Base-by-base conservation (phyloP, 2,113 vertebrate species). In the Eudorcas thomsonii region DNA sequence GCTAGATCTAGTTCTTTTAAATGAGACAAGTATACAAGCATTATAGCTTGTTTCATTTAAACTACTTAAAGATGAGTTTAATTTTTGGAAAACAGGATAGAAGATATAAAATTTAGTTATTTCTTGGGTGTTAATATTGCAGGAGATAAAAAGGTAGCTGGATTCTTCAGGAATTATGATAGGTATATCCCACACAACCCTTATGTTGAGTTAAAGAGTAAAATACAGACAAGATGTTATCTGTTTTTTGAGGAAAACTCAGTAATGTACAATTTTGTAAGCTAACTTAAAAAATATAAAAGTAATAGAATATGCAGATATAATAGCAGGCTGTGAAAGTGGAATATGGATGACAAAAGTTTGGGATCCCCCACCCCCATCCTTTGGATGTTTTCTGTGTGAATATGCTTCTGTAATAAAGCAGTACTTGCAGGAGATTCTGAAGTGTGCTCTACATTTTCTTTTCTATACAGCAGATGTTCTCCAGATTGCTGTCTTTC, bases 41-140 rank as follows among this genome's bases (percentile, higher is more conserved):
- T 2, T 88, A 17, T 87, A 45, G 15, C 43, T 88, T 96, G 15
- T 90, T 28, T 86, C 45, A 84, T 94, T 92, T 97, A 71, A 91
- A 87, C 30, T 96, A 15, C 78, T 64, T 95, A 91, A 85, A 78
- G 39, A 43, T 33, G 59, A 91, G 30, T 96, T 91, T 89, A 93
- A 81, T 90, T 78, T 94, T 85, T 6, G 45, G 78, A 67, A 89
- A 88, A 77, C 28, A 88, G 17, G 67, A 21, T 86, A 52, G 21
- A 74, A 3, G 85, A 19, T 88, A 25, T 94, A 82, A 82, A 86
- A 95, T 90, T 77, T 57, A 57, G 26, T 81, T 88, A 57, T 62
- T 84, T 17, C 36, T 88, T 91, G 93, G 52, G 36, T 88, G 8
- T 90, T 84, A 74, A 39, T 95, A 43, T 88, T 85, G 71, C 6